Percentiles rank a stretch among this genome's conserved stretches.
Evolutionary conservation across 2,797 vertebrate genomes (phyloP).

Genomic region (Sebastes iracundus): DNA sequence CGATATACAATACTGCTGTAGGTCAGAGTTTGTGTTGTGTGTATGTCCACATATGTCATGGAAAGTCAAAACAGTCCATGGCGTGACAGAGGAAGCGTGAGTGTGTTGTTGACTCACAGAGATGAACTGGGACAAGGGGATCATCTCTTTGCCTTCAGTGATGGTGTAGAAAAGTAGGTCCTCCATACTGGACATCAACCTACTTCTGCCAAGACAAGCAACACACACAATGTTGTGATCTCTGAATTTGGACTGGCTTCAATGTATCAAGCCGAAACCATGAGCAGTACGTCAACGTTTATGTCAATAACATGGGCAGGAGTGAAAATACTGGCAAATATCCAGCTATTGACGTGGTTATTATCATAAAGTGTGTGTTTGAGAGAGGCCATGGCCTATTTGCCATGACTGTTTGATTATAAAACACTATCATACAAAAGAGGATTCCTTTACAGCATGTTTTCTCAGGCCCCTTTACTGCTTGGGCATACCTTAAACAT

Average conservation of each 20-base stretch:
- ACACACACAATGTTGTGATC: conserved; percentile 6
- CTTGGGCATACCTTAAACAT: not conserved
- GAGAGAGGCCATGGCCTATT: not conserved
- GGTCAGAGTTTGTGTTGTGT: not conserved
- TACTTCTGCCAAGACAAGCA: conserved; percentile 61
- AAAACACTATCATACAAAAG: not conserved
- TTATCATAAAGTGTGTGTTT: not conserved
- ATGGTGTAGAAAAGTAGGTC: conserved; percentile 92
- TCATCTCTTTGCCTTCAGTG: conserved; percentile 88
- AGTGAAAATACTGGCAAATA: conserved; percentile 10
- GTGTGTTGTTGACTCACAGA: conserved; percentile 79
- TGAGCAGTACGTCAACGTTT: not conserved
- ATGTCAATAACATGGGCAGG: conserved; percentile 15
- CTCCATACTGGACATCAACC: conserved; percentile 83
- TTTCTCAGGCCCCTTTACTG: not conserved
- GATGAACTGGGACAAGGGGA: conserved; percentile 88
- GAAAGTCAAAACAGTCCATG: conserved; percentile 14
- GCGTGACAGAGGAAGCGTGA: not conserved
- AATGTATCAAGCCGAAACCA: not conserved
- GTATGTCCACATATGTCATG: not conserved
- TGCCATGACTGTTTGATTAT: not conserved
- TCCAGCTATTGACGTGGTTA: not conserved
- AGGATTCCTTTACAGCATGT: not conserved
- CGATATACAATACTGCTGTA: conserved; percentile 6
- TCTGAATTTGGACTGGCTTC: not conserved